phyloP scores from a whole-genome alignment of 2,888 invertebrate genomes.

The Frankliniella fusca region DNA sequence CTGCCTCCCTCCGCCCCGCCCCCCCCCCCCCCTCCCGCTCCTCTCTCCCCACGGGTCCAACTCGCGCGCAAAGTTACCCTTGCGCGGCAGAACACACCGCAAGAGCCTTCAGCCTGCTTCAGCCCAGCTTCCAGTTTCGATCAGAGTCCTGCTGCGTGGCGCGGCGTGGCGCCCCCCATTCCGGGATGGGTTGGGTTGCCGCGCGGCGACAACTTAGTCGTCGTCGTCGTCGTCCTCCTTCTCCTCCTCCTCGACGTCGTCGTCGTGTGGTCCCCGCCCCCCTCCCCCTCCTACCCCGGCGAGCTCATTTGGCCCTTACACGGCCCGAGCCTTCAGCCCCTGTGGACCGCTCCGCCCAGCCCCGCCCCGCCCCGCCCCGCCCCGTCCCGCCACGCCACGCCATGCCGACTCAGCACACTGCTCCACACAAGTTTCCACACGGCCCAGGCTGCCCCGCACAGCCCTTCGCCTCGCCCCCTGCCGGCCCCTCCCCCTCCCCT shows the following conservation, averaged over 20 bases:
- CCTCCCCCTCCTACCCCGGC: neutral
- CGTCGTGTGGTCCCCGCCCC: neutral
- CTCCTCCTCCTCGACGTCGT: no score
- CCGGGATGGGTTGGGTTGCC: neutral
- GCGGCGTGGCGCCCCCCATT: conserved; percentile 15
- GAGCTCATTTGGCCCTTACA: conserved; percentile 24
- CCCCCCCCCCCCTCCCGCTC: neutral
- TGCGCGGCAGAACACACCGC: neutral
- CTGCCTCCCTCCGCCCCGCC: neutral
- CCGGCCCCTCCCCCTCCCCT: neutral
- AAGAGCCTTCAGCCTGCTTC: neutral
- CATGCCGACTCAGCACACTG: conserved; percentile 23
- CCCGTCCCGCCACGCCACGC: neutral
- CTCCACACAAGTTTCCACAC: conserved; percentile 26
- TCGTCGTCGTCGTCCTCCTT: neutral
- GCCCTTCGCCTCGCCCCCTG: neutral
- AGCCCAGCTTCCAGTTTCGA: conserved; percentile 16
- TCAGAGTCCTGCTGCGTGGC: neutral
- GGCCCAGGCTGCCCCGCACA: neutral
- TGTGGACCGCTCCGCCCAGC: neutral
- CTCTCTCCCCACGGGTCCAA: neutral
- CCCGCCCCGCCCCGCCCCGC: neutral
- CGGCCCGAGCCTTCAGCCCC: neutral
- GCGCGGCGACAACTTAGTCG: conserved; percentile 23
- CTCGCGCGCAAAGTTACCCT: conserved; percentile 7